Evolutionary conservation across 1,140 invertebrate genomes (phyloP).

Genomic region (Eumaeus atala): DNA sequence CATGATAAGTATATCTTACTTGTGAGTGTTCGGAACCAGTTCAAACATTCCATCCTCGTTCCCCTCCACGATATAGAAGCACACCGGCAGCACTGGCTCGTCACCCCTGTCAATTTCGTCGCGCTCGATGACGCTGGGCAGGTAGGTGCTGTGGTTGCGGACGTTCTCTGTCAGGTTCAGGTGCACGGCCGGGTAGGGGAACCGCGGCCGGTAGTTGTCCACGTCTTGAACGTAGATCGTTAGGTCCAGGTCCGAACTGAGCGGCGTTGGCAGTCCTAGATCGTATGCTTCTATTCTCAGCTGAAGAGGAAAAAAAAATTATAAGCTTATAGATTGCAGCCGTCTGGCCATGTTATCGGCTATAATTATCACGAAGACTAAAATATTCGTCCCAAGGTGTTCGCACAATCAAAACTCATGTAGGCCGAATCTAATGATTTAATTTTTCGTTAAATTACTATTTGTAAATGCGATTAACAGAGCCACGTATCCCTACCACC

Average conservation of each 20-base stretch:
- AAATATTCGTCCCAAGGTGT: not conserved
- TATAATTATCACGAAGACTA: not conserved
- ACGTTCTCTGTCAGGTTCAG: constrained; percentile 90
- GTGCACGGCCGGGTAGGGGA: constrained; percentile 81
- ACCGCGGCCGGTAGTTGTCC: constrained; percentile 92
- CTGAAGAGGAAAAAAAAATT: constrained; percentile 62
- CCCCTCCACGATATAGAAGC: constrained; percentile 90
- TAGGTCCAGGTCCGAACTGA: constrained; percentile 90
- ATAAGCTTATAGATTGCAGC: not conserved
- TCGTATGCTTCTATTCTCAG: constrained; percentile 93
- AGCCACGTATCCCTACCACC: too few species aligned
- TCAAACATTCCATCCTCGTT: constrained; percentile 84
- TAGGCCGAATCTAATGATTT: too few species aligned
- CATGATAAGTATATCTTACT: constrained; percentile 51
- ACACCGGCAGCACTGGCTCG: constrained; percentile 84
- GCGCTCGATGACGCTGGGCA: constrained; percentile 89
- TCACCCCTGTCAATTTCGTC: constrained; percentile 88
- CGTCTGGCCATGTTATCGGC: not conserved
- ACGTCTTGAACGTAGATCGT: constrained; percentile 93
- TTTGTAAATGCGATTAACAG: too few species aligned
- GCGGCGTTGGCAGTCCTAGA: constrained; percentile 86
- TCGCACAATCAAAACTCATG: not conserved
- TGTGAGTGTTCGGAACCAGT: constrained; percentile 84
- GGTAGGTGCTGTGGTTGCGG: constrained; percentile 76
- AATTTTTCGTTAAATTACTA: too few species aligned